These are phyloP conservation scores for Alfaro cultratus DNA, from an alignment of 2,797 vertebrate genomes.

Conservation along the genomic window DNA sequence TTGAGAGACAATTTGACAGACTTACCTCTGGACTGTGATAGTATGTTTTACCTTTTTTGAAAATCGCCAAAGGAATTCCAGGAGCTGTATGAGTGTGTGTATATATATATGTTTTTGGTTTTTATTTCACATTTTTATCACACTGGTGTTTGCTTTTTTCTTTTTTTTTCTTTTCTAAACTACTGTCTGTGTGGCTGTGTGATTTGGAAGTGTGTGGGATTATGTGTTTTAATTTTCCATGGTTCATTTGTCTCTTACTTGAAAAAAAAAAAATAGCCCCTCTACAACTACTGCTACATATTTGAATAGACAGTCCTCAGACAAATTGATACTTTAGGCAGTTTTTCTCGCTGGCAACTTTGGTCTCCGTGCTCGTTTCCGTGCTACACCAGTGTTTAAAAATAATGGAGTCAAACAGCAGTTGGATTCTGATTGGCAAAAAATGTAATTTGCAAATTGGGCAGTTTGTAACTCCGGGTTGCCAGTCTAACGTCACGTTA, in stretches of 20 bases:
- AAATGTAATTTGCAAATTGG: too few relatives aligned
- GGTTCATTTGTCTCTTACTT: slow-evolving; percentile 36
- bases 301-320: background rate
- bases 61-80: slow-evolving; percentile 69
- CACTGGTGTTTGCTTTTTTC: slow-evolving; percentile 10
- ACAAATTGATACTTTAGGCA: background rate
- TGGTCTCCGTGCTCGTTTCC: background rate
- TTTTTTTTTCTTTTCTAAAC: background rate
- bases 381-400: background rate
- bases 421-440: background rate
- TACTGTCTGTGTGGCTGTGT: slow-evolving; percentile 15
- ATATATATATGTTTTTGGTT: background rate
- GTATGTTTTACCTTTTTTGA: slow-evolving; percentile 37
- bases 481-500: background rate
- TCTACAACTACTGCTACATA: background rate
- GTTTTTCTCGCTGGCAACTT: slow-evolving; percentile 9
- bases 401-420: background rate
- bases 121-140: slow-evolving; percentile 18
- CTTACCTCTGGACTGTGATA: slow-evolving; percentile 57
- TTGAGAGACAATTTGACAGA: slow-evolving; percentile 40
- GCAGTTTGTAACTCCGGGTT: background rate
- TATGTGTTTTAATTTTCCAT: slow-evolving; percentile 2
- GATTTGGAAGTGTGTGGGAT: background rate
- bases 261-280: slow-evolving; percentile 29
- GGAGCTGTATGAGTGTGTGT: slow-evolving; percentile 19